These are phyloP conservation scores for Atherinosoma microstoma DNA, from an alignment of 2,797 vertebrate species.

Conservation along the genomic window DNA sequence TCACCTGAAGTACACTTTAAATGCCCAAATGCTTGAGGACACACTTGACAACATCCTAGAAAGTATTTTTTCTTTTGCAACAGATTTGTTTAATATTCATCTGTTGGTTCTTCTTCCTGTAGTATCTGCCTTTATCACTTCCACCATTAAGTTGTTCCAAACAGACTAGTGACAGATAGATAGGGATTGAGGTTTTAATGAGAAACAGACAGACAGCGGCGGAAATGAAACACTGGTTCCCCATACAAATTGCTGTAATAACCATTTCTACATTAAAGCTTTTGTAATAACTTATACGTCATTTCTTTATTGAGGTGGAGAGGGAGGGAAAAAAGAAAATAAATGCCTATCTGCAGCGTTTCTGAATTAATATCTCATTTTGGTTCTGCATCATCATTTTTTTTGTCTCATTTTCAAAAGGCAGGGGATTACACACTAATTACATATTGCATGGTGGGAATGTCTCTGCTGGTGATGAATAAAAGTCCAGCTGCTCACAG, in stretches of 20 bases:
- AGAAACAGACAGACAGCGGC: slow-evolving; percentile 76
- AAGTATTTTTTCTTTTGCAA: slow-evolving; percentile 40
- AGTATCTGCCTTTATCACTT: slow-evolving; percentile 27
- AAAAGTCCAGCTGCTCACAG: slow-evolving; percentile 67
- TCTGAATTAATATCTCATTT: slow-evolving; percentile 86
- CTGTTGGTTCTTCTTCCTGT: slow-evolving; percentile 23
- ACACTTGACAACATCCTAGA: slow-evolving; percentile 71
- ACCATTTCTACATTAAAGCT: slow-evolving; percentile 81
- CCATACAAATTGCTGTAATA: slow-evolving; percentile 83
- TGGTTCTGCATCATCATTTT: slow-evolving; percentile 82
- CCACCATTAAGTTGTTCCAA: slow-evolving; percentile 60
- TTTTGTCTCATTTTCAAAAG: slow-evolving; percentile 83
- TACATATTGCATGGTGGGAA: slow-evolving; percentile 78
- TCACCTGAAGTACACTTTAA: slow-evolving; percentile 76
- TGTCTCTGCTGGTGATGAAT: slow-evolving; percentile 74
- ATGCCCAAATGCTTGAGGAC: slow-evolving; percentile 75
- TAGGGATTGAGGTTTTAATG: slow-evolving; percentile 79
- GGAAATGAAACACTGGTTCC: slow-evolving; percentile 78
- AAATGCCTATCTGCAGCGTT: slow-evolving; percentile 77
- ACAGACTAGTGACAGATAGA: slow-evolving; percentile 75
- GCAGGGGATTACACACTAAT: slow-evolving; percentile 84
- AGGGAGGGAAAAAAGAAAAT: slow-evolving; percentile 58
- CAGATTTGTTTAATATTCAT: slow-evolving; percentile 22
- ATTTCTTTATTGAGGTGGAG: slow-evolving; percentile 74
- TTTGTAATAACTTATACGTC: slow-evolving; percentile 77